A percentile compares a stretch with the other conserved stretches of the same genome.
These are phyloP conservation scores for Euleptes europaea DNA, from an alignment of 2,113 vertebrate species.

Conservation along the genomic window DNA sequence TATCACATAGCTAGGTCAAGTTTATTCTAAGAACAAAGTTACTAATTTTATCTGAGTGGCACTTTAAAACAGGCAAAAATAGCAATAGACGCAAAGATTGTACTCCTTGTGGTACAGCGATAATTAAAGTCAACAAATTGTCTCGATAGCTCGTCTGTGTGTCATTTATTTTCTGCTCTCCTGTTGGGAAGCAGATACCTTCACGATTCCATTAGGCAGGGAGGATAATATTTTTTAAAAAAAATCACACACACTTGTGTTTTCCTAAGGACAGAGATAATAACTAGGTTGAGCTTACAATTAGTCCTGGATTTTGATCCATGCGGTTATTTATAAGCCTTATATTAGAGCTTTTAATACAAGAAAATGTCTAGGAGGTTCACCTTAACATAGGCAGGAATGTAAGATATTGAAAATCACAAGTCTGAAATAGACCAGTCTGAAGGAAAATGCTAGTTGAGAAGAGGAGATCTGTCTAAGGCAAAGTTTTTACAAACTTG, in stretches of 20 bases:
- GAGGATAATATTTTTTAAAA: slow-evolving; percentile 9
- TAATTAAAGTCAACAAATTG: slow-evolving; percentile 49
- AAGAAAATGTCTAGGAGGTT: neutral
- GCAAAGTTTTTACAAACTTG: neutral
- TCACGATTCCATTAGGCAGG: slow-evolving; percentile 24
- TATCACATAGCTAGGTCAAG: neutral
- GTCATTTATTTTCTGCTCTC: slow-evolving; percentile 32
- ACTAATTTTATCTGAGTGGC: slow-evolving; percentile 20
- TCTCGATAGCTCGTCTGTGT: slow-evolving; percentile 16
- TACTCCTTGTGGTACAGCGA: slow-evolving; percentile 36
- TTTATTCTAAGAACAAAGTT: slow-evolving; percentile 32
- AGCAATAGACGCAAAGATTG: slow-evolving; percentile 16
- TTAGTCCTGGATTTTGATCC: neutral
- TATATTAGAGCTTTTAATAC: slow-evolving; percentile 17
- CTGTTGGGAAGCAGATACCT: neutral
- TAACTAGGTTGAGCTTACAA: neutral
- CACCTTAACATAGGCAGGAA: slow-evolving; percentile 4
- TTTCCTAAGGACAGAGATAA: slow-evolving; percentile 27
- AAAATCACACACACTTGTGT: neutral
- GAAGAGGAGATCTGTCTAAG: neutral
- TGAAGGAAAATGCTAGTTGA: neutral
- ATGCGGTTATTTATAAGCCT: slow-evolving; percentile 8
- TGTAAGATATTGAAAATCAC: slow-evolving; percentile 28
- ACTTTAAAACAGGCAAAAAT: slow-evolving; percentile 30
- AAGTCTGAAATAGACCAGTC: slow-evolving; percentile 30